These are phyloP conservation scores for Atta cephalotes DNA, from an alignment of 1,140 invertebrate genomes.

Conservation along the genomic window DNA sequence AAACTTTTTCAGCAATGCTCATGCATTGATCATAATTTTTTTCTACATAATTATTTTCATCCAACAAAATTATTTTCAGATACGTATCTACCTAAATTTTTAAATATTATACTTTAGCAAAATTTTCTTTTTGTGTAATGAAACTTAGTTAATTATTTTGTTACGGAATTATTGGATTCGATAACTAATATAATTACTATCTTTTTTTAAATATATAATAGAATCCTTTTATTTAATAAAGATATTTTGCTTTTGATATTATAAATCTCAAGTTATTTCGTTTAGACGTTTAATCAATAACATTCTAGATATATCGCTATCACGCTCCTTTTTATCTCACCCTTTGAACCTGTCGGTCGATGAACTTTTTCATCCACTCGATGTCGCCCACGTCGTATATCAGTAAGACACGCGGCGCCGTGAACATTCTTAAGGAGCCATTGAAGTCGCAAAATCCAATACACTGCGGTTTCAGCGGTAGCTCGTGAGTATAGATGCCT, in stretches of 20 bases:
- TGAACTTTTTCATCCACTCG: slow-evolving; percentile 79
- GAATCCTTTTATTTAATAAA: neutral
- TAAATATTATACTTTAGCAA: too few species aligned
- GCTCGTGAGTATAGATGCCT: slow-evolving; percentile 78
- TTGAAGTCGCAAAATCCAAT: slow-evolving; percentile 86
- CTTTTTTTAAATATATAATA: too few species aligned
- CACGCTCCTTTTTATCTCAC: slow-evolving; percentile 62
- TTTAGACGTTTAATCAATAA: slow-evolving; percentile 23
- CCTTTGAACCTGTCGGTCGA: slow-evolving; percentile 77
- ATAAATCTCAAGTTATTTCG: slow-evolving; percentile 11
- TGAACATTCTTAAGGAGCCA: slow-evolving; percentile 88
- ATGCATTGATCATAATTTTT: too few species aligned
- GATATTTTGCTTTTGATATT: neutral
- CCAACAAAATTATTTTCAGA: too few species aligned
- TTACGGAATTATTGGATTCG: neutral
- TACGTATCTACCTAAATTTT: too few species aligned
- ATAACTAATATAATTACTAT: neutral
- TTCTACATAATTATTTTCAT: too few species aligned
- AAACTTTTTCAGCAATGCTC: too few species aligned
- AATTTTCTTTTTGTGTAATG: too few species aligned
- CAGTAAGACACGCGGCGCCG: slow-evolving; percentile 85
- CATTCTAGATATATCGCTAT: neutral
- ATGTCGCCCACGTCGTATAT: slow-evolving; percentile 69
- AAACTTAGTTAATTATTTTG: neutral
- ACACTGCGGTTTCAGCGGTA: slow-evolving; percentile 77